Percentiles rank a stretch among this genome's conserved stretches.
Evolutionary conservation across 2,888 invertebrate species (phyloP).

Genomic region (Deilephila elpenor): DNA sequence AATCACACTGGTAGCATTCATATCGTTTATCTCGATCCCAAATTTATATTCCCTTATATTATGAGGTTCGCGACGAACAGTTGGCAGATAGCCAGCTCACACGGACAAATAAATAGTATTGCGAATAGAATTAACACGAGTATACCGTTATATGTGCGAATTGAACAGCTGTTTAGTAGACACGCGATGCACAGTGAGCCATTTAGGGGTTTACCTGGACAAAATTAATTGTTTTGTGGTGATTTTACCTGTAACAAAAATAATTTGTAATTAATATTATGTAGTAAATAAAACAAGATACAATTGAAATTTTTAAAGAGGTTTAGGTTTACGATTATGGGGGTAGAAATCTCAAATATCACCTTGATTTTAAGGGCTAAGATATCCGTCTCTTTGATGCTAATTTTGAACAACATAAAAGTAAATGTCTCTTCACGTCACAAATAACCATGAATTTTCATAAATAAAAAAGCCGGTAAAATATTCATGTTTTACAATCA

Average conservation of each 20-base stretch:
- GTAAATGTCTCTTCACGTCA: not conserved
- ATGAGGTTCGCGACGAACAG: conserved; percentile 46
- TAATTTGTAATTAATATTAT: conserved; percentile 30
- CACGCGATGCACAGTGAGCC: conserved; percentile 26
- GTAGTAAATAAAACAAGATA: not conserved
- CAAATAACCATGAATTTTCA: not conserved
- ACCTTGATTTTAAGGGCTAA: too few relatives aligned
- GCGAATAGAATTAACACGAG: conserved; percentile 61
- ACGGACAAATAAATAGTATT: conserved; percentile 63
- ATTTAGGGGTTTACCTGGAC: conserved; percentile 27
- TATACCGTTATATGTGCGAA: conserved; percentile 42
- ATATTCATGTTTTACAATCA: not conserved
- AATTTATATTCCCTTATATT: conserved; percentile 33
- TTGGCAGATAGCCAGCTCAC: conserved; percentile 63
- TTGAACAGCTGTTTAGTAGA: conserved; percentile 47
- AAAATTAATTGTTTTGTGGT: not conserved
- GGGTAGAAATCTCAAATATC: too few relatives aligned
- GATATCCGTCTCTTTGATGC: too few relatives aligned
- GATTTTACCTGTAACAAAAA: conserved; percentile 62
- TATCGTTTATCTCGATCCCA: not conserved
- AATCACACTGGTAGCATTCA: not conserved
- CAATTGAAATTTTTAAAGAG: not conserved
- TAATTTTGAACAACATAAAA: too few relatives aligned
- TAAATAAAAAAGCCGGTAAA: too few relatives aligned
- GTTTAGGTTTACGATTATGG: too few relatives aligned